Conservation (phyloP, 2,888 invertebrate genomes). For the Alitta virens region DNA sequence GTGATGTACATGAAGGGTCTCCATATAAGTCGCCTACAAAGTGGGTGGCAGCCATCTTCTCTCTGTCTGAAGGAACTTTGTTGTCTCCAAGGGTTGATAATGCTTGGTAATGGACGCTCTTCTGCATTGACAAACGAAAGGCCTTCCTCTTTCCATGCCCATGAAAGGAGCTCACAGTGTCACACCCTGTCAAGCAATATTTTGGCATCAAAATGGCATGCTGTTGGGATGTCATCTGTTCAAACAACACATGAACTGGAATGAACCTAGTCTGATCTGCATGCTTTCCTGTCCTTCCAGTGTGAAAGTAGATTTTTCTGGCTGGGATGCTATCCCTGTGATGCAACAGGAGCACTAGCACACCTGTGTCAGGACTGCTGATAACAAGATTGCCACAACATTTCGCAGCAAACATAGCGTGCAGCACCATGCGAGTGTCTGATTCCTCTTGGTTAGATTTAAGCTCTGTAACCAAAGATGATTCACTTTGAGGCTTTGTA, state of each 20-base stretch:
- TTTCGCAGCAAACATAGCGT: background rate
- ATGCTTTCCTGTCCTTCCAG: constrained; percentile 2
- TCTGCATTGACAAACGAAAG: background rate
- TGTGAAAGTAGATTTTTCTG: background rate
- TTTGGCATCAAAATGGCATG: background rate
- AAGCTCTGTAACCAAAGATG: background rate
- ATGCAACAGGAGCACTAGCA: constrained; percentile 3
- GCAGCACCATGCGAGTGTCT: constrained; percentile 6
- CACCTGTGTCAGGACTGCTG: constrained; percentile 6
- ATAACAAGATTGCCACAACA: background rate
- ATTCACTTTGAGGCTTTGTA: background rate
- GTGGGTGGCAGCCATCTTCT: too few relatives aligned
- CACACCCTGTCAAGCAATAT: constrained; percentile 10
- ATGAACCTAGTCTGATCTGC: background rate
- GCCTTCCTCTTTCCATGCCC: constrained; percentile 2
- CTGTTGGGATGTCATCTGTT: background rate
- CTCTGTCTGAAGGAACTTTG: too few relatives aligned
- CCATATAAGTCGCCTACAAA: too few relatives aligned
- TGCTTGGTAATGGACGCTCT: too few relatives aligned
- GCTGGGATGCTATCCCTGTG: constrained; percentile 1
- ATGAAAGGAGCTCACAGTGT: constrained; percentile 1
- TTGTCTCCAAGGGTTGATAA: too few relatives aligned
- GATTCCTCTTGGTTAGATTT: constrained; percentile 10
- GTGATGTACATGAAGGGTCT: too few relatives aligned
- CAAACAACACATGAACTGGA: constrained; percentile 2